Evolutionary conservation across 2,113 vertebrate species (phyloP).

Genomic region (Neoarius graeffei): DNA sequence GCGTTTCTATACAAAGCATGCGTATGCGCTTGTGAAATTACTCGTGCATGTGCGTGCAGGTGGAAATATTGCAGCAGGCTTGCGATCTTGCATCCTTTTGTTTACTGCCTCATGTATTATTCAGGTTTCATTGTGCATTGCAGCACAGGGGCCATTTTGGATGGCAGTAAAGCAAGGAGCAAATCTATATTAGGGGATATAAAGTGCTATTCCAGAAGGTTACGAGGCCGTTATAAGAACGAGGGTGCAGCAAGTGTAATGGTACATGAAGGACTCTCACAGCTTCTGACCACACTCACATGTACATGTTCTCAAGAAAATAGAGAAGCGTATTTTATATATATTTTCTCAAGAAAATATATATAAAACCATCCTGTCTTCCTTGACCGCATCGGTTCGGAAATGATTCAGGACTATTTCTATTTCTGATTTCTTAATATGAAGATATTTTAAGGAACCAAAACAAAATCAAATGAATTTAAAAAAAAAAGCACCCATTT

Average conservation of each 20-base stretch:
- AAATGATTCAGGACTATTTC: background rate
- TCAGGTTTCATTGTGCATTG: conserved; percentile 33
- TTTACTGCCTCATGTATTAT: conserved; percentile 47
- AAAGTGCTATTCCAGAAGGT: conserved; percentile 28
- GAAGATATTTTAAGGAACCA: conserved; percentile 25
- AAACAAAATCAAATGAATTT: conserved; percentile 23
- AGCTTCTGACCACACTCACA: conserved; percentile 29
- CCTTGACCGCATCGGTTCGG: background rate
- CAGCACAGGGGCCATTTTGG: conserved; percentile 33
- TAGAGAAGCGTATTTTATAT: too few species aligned
- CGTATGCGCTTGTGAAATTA: background rate
- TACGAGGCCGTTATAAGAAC: conserved; percentile 12
- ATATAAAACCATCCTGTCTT: too few species aligned
- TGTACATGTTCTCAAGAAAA: conserved; percentile 22
- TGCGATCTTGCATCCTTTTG: conserved; percentile 41
- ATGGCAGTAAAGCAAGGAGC: conserved; percentile 38
- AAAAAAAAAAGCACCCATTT: background rate
- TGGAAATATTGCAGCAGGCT: conserved; percentile 34
- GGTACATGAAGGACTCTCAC: conserved; percentile 36
- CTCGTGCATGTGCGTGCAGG: conserved; percentile 35
- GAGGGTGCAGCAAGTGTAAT: conserved; percentile 19
- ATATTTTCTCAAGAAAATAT: background rate
- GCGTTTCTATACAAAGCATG: background rate
- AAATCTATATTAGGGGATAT: conserved; percentile 28
- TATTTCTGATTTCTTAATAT: background rate